Evolutionary conservation across 2,888 invertebrate genomes (phyloP).

Genomic region (Atrina japonica): DNA sequence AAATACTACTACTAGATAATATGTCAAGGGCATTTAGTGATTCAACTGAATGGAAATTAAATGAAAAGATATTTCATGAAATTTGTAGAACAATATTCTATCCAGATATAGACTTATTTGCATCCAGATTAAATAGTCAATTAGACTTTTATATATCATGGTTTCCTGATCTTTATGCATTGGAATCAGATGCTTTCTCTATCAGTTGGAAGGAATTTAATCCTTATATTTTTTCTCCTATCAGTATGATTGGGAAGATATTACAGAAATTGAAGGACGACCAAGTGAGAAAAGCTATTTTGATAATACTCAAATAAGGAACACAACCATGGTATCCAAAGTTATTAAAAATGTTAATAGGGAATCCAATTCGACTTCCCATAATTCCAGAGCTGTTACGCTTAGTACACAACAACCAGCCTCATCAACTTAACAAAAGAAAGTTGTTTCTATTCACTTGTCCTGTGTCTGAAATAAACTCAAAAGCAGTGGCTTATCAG

Average conservation of each 20-base stretch:
- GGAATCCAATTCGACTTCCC: conserved; percentile 10
- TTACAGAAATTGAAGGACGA: conserved; percentile 12
- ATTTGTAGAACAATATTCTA: neutral
- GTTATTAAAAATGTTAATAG: conserved; percentile 12
- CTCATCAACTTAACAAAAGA: conserved; percentile 23
- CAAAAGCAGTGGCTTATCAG: conserved; percentile 16
- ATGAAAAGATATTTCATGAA: conserved; percentile 19
- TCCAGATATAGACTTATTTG: conserved; percentile 27
- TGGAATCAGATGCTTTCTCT: conserved; percentile 36
- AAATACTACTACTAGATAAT: conserved; percentile 25
- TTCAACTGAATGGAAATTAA: conserved; percentile 44
- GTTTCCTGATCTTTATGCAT: conserved; percentile 34
- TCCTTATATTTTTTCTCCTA: conserved; percentile 24
- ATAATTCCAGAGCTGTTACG: conserved; percentile 12
- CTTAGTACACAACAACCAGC: conserved; percentile 10
- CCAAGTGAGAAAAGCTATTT: conserved; percentile 23
- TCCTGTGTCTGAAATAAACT: conserved; percentile 20
- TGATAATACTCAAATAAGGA: conserved; percentile 21
- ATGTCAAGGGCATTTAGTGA: conserved; percentile 34
- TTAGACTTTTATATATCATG: conserved; percentile 32
- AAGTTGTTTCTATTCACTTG: conserved; percentile 22
- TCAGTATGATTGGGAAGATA: conserved; percentile 14
- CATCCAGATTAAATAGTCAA: conserved; percentile 16
- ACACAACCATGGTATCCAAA: conserved; percentile 21
- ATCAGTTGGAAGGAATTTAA: neutral